Conservation (phyloP, 2,888 invertebrate species). For the Coelopa pilipes region DNA sequence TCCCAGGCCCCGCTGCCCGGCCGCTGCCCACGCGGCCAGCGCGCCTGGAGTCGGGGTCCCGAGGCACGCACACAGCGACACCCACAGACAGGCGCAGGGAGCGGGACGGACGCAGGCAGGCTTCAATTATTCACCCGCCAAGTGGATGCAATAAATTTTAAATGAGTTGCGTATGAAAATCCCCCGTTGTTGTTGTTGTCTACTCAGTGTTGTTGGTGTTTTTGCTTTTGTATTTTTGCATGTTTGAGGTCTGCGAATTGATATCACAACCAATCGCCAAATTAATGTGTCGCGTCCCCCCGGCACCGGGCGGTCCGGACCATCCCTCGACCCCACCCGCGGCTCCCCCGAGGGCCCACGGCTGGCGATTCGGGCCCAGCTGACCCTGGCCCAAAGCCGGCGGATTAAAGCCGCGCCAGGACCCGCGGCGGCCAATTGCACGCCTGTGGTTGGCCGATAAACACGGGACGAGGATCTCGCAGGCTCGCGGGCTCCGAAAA, state of each 20-base stretch:
- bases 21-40: background rate
- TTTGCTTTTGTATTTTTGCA: too few species aligned
- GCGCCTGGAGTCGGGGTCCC: background rate
- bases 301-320: too few species aligned
- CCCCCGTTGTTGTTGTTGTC: background rate
- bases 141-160: conserved; percentile 49
- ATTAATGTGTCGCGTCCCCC: background rate
- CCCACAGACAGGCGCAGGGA: background rate
- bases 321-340: too few species aligned
- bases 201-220: too few species aligned
- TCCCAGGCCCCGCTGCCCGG: background rate
- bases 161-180: conserved; percentile 35
- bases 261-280: background rate
- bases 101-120: conserved; percentile 3
- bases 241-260: background rate
- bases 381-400: too few species aligned
- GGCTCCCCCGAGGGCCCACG: too few species aligned
- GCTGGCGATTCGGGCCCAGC: too few species aligned
- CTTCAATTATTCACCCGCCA: conserved; percentile 54
- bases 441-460: too few species aligned
- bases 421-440: too few species aligned
- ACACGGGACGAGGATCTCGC: too few species aligned
- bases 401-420: too few species aligned
- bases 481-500: too few species aligned
- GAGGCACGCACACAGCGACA: background rate